A percentile compares a stretch with the other conserved stretches of the same genome.
These are phyloP conservation scores for Acronicta psi DNA, from an alignment of 2,888 invertebrate genomes.

Conservation along the genomic window DNA sequence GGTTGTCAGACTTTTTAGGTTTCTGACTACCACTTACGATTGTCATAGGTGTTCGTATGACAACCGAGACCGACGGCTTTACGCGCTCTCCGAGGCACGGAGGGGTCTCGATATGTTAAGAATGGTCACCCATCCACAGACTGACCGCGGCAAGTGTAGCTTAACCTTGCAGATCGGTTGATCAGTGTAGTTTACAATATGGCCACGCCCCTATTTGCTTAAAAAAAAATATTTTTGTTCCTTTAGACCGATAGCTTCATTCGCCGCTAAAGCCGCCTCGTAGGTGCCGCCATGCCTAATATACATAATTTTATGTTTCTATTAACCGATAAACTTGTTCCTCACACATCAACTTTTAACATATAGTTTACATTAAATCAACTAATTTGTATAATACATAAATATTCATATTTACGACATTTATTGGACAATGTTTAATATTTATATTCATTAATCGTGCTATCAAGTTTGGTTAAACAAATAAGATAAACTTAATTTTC, in stretches of 20 bases:
- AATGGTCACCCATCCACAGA: too few relatives aligned
- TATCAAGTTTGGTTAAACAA: conserved; percentile 20
- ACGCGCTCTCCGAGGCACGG: too few relatives aligned
- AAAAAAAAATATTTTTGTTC: conserved; percentile 29
- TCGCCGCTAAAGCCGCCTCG: conserved; percentile 52
- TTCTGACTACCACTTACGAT: too few relatives aligned
- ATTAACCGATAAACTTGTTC: conserved; percentile 54
- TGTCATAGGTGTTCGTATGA: too few relatives aligned
- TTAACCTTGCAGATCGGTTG: too few relatives aligned
- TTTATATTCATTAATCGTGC: conserved; percentile 18
- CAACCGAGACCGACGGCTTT: too few relatives aligned
- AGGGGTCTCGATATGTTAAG: too few relatives aligned
- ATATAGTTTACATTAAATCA: conserved; percentile 31
- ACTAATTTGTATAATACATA: conserved; percentile 30
- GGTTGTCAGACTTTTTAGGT: too few relatives aligned
- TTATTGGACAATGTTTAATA: conserved; percentile 24
- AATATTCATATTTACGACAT: conserved; percentile 38
- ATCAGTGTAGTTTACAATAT: too few relatives aligned
- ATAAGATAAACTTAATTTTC: neutral
- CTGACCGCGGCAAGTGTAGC: too few relatives aligned
- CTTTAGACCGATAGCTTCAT: conserved; percentile 56
- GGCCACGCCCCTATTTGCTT: too few relatives aligned
- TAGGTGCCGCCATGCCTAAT: conserved; percentile 65
- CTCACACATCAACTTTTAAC: conserved; percentile 36
- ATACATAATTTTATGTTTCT: conserved; percentile 73